Evolutionary conservation across 2,113 vertebrate genomes (phyloP).

Genomic region (Terrapene triunguis): DNA sequence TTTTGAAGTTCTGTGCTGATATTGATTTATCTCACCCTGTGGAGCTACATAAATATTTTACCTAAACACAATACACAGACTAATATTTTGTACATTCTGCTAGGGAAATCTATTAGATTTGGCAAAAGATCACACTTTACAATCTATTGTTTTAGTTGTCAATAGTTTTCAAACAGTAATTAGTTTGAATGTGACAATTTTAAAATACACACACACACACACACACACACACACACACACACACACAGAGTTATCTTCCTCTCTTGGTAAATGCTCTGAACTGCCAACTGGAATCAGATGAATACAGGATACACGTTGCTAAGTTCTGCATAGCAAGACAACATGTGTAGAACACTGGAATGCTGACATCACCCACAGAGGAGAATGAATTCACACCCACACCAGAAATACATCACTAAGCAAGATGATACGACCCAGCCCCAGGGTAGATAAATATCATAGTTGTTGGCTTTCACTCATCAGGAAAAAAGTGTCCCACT

Average conservation of each 20-base stretch:
- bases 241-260: not conserved
- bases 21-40: not conserved
- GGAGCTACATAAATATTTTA: not conserved
- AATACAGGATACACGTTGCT: not conserved
- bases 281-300: not conserved
- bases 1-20: not conserved
- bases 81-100: not conserved
- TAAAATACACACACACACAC: not conserved
- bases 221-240: no score
- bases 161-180: not conserved
- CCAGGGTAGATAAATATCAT: not conserved
- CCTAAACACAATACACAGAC: not conserved
- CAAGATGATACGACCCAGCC: accelerated
- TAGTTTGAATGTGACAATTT: not conserved
- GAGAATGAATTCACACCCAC: not conserved
- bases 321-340: not conserved
- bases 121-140: not conserved
- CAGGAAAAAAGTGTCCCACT: not conserved
- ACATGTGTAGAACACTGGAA: not conserved
- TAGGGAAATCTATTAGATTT: not conserved
- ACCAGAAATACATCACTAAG: not conserved
- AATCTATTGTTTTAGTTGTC: not conserved
- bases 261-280: not conserved
- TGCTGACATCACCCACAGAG: not conserved
- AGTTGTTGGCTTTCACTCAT: not conserved